Percentiles rank a stretch among this genome's conserved stretches.
These are phyloP conservation scores for Andinoacara biseriatus DNA, from an alignment of 2,113 vertebrate genomes.

Conservation along the genomic window DNA sequence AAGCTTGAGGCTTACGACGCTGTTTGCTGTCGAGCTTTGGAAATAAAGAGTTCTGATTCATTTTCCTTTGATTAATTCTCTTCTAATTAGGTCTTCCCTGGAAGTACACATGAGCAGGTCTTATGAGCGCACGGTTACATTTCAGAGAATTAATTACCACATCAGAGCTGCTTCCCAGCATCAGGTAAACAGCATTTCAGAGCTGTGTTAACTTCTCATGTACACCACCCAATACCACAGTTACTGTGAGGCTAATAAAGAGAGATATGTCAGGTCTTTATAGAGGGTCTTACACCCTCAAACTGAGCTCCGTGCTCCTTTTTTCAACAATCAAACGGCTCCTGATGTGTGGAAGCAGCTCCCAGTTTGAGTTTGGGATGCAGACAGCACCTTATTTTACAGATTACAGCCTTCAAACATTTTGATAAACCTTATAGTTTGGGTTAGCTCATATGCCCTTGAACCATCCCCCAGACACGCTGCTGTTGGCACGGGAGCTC, in stretches of 20 bases:
- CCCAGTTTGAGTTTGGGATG: neutral
- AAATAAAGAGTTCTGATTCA: neutral
- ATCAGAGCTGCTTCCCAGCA: neutral
- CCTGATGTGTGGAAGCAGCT: neutral
- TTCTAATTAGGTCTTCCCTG: neutral
- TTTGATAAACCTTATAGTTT: neutral
- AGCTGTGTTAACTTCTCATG: neutral
- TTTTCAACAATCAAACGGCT: too few species aligned
- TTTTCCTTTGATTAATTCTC: slow-evolving; percentile 17
- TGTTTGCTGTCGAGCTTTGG: slow-evolving; percentile 9
- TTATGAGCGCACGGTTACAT: neutral
- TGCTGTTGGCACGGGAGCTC: neutral
- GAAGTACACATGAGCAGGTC: neutral
- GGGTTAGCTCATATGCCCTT: neutral
- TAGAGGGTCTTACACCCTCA: neutral
- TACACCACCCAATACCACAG: neutral
- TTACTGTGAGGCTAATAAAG: neutral
- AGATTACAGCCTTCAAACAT: neutral
- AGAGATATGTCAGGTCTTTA: neutral
- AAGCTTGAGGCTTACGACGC: neutral
- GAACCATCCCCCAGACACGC: neutral
- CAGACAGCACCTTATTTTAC: neutral
- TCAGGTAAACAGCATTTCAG: neutral
- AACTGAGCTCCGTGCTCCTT: too few species aligned
- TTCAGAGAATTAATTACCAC: slow-evolving; percentile 6